Conservation (phyloP, 2,888 invertebrate genomes). For the Hesperia comma region DNA sequence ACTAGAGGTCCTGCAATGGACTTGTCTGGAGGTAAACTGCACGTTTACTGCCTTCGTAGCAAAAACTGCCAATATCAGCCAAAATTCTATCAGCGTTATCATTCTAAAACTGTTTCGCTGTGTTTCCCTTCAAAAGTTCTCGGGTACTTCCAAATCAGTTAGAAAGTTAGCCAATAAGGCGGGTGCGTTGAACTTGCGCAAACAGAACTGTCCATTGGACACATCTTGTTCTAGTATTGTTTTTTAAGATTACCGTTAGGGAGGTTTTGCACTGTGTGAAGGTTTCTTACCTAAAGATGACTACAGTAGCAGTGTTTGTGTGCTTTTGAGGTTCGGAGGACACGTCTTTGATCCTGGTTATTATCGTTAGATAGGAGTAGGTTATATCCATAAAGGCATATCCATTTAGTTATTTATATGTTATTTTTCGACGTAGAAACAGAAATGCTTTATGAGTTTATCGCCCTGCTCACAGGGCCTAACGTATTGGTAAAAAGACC, state of each 20-base stretch:
- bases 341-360: too few species aligned
- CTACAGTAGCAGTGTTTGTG: too few species aligned
- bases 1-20: not conserved
- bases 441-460: too few species aligned
- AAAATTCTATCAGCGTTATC: not conserved
- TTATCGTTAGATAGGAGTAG: too few species aligned
- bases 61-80: not conserved
- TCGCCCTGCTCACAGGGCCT: too few species aligned
- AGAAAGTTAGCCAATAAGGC: constrained; percentile 28
- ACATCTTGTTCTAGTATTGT: constrained; percentile 34
- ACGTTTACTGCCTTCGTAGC: not conserved
- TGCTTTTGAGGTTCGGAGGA: too few species aligned
- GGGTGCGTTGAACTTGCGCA: constrained; percentile 19
- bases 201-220: constrained; percentile 29
- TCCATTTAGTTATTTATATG: too few species aligned
- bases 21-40: not conserved
- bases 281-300: too few species aligned
- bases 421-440: too few species aligned
- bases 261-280: constrained; percentile 7
- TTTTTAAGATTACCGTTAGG: constrained; percentile 26
- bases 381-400: too few species aligned
- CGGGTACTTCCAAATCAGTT: constrained; percentile 25
- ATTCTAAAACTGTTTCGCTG: constrained; percentile 18
- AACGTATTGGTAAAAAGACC: too few species aligned
- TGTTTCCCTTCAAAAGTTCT: constrained; percentile 9